These are phyloP conservation scores for Automeris io DNA, from an alignment of 2,888 invertebrate genomes.

Conservation along the genomic window DNA sequence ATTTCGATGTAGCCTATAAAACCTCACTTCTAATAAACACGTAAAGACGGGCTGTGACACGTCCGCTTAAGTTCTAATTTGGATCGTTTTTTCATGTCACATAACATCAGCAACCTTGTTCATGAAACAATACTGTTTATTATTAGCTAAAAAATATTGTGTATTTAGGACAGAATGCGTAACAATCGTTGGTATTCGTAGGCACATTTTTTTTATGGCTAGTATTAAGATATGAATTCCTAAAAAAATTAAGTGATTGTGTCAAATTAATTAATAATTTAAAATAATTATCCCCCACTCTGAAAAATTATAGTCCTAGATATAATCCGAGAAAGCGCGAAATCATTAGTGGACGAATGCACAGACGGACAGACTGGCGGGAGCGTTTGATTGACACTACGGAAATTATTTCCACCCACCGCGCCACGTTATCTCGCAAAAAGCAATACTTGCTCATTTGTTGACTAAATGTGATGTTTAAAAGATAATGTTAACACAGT, in stretches of 20 bases:
- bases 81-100: not conserved
- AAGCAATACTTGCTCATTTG: constrained; percentile 50
- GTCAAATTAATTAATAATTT: constrained; percentile 2
- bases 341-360: constrained; percentile 64
- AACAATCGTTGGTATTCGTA: too few relatives aligned
- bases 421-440: constrained; percentile 55
- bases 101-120: not conserved
- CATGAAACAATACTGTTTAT: too few relatives aligned
- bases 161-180: too few relatives aligned
- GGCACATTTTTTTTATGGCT: not conserved
- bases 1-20: constrained; percentile 52
- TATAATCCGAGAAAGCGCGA: constrained; percentile 42
- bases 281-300: constrained; percentile 23
- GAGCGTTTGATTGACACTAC: constrained; percentile 67
- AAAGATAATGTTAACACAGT: constrained; percentile 31
- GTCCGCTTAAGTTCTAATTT: constrained; percentile 9
- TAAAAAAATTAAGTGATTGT: not conserved
- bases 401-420: constrained; percentile 68
- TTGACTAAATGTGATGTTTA: constrained; percentile 53
- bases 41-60: constrained; percentile 26
- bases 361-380: constrained; percentile 38
- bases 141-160: too few relatives aligned
- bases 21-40: constrained; percentile 41
- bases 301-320: constrained; percentile 5
- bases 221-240: too few relatives aligned